A percentile compares a stretch with the other conserved stretches of the same genome.
These are phyloP conservation scores for Chrysotoxum bicinctum DNA, from an alignment of 2,888 invertebrate species.

Conservation along the genomic window DNA sequence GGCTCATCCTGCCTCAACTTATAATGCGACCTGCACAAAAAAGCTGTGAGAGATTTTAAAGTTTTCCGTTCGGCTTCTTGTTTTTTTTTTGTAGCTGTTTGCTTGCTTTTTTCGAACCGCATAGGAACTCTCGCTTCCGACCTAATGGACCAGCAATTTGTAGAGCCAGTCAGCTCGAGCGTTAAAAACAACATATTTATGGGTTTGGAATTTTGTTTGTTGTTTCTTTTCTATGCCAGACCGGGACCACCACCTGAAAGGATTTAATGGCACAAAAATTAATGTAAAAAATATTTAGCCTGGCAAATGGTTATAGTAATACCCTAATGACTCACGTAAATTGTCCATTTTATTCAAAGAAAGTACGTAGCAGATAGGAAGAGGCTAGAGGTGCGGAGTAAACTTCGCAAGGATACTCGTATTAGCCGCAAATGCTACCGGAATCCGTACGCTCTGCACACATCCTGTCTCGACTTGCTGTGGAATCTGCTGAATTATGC, in stretches of 20 bases:
- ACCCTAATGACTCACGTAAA: slow-evolving; percentile 63
- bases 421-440: slow-evolving; percentile 17
- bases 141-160: slow-evolving; percentile 76
- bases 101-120: slow-evolving; percentile 9
- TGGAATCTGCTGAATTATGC: slow-evolving; percentile 51
- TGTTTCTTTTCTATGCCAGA: not conserved
- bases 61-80: slow-evolving; percentile 20
- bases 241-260: slow-evolving; percentile 33
- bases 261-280: slow-evolving; percentile 52
- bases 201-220: slow-evolving; percentile 36
- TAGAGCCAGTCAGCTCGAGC: slow-evolving; percentile 24
- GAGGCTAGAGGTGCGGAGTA: not conserved
- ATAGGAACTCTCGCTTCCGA: slow-evolving; percentile 28
- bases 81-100: not conserved
- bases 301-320: slow-evolving; percentile 52
- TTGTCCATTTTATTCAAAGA: slow-evolving; percentile 23
- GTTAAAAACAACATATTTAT: slow-evolving; percentile 67
- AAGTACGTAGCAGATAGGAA: not conserved
- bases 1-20: not conserved
- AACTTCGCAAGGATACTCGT: not conserved
- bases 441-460: not conserved
- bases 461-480: slow-evolving; percentile 12
- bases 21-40: not conserved
- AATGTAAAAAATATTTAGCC: slow-evolving; percentile 30
- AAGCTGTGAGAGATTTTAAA: slow-evolving; percentile 43